A percentile compares a stretch with the other conserved stretches of the same genome.
phyloP scores from a whole-genome alignment of 2,888 invertebrate species.

The Eucera pruinosa region DNA sequence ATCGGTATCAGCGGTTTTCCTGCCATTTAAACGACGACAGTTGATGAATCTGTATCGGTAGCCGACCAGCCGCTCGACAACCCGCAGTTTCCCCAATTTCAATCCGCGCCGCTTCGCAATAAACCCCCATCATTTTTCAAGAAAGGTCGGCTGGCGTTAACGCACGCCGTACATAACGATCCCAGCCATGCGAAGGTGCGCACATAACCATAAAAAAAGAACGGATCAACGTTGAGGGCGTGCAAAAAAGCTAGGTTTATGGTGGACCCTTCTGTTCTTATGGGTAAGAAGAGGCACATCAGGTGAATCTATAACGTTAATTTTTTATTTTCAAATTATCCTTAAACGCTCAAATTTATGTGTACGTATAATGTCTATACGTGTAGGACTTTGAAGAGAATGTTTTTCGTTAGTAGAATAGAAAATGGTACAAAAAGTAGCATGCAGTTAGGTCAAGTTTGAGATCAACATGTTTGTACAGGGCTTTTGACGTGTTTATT shows the following conservation, averaged over 20 bases:
- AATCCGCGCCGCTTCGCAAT: slow-evolving; percentile 54
- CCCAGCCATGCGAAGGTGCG: slow-evolving; percentile 11
- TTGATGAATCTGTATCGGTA: slow-evolving; percentile 67
- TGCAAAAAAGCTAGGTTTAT: slow-evolving; percentile 14
- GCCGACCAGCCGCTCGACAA: slow-evolving; percentile 51
- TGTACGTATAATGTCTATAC: no score
- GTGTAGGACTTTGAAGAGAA: not conserved
- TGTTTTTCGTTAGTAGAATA: not conserved
- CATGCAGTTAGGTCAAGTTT: no score
- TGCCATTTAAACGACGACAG: slow-evolving; percentile 66
- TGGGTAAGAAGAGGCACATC: not conserved
- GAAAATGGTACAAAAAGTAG: no score
- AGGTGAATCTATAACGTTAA: not conserved
- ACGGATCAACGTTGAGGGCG: slow-evolving; percentile 14
- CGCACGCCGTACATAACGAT: slow-evolving; percentile 39
- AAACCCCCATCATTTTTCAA: slow-evolving; percentile 68
- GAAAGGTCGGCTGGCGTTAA: slow-evolving; percentile 43
- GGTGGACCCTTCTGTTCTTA: not conserved
- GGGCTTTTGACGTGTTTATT: no score
- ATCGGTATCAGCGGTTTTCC: slow-evolving; percentile 70
- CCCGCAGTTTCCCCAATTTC: slow-evolving; percentile 72
- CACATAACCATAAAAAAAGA: slow-evolving; percentile 24
- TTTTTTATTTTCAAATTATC: no score
- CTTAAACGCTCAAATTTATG: no score
- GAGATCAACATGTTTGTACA: no score